phyloP scores from a whole-genome alignment of 2,888 invertebrate species.

The Suillia variegata region DNA sequence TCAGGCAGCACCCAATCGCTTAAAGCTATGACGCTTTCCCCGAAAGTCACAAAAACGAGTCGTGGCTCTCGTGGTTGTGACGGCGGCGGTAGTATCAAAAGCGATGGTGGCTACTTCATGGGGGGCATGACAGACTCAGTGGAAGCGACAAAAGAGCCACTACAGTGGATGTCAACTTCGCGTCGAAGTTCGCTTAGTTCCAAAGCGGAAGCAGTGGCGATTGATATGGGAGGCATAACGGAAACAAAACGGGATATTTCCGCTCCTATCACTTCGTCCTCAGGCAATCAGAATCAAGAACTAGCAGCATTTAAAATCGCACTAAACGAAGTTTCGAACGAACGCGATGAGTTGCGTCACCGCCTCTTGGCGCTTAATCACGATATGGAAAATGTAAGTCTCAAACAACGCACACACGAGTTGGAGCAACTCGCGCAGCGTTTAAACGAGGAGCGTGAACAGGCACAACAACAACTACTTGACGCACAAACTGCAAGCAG shows the following conservation, averaged over 20 bases:
- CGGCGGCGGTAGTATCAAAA: slow-evolving; percentile 34
- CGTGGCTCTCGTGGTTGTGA: slow-evolving; percentile 29
- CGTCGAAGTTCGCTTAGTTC: slow-evolving; percentile 38
- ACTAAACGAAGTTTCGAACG: slow-evolving; percentile 46
- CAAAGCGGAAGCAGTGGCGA: slow-evolving; percentile 28
- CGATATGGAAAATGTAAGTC: slow-evolving; percentile 43
- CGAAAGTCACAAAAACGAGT: slow-evolving; percentile 37
- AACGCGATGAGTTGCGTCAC: slow-evolving; percentile 50
- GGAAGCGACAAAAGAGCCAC: not conserved
- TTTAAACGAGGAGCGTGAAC: slow-evolving; percentile 46
- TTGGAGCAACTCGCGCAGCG: slow-evolving; percentile 41
- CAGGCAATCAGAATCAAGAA: slow-evolving; percentile 39
- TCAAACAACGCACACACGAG: slow-evolving; percentile 42
- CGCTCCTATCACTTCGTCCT: not conserved
- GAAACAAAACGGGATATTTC: not conserved
- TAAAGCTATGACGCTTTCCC: no score
- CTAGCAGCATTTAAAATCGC: slow-evolving; percentile 54
- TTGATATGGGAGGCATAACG: slow-evolving; percentile 24
- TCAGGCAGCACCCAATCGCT: slow-evolving; percentile 45
- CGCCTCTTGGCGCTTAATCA: slow-evolving; percentile 42
- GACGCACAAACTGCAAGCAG: slow-evolving; percentile 39
- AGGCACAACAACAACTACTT: slow-evolving; percentile 38
- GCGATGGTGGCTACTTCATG: slow-evolving; percentile 23
- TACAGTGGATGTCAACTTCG: slow-evolving; percentile 19
- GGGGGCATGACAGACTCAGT: slow-evolving; percentile 6